Percentiles rank a stretch among this genome's conserved stretches.
phyloP scores from a whole-genome alignment of 2,888 invertebrate genomes.

The Lottia gigantea region DNA sequence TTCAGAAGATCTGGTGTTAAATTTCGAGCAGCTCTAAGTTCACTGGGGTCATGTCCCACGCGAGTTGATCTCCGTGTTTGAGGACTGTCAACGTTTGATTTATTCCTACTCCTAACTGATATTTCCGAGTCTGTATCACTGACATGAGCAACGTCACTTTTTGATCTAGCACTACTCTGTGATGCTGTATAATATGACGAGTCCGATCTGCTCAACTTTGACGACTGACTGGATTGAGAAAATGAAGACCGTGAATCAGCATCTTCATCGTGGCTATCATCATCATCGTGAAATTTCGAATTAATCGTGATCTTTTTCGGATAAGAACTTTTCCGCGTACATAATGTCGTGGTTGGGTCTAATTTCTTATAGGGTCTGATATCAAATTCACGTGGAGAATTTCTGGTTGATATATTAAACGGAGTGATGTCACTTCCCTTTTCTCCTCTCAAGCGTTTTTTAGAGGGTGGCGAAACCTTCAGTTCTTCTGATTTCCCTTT shows the following conservation, averaged over 20 bases:
- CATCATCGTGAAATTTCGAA: not conserved
- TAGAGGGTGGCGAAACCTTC: not conserved
- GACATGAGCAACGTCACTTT: not conserved
- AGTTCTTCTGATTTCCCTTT: not conserved
- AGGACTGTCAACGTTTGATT: not conserved
- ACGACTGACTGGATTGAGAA: not conserved
- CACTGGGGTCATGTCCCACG: not conserved
- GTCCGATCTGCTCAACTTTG: not conserved
- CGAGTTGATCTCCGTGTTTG: not conserved
- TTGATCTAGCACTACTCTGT: not conserved
- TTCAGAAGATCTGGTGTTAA: not conserved
- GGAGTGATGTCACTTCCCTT: not conserved
- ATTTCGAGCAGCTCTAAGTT: not conserved
- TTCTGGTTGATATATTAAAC: conserved; percentile 45
- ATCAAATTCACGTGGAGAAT: conserved; percentile 42
- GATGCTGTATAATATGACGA: not conserved
- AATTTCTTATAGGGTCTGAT: conserved; percentile 32
- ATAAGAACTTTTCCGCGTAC: conserved; percentile 31
- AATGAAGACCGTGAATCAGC: not conserved
- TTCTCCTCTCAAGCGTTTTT: not conserved
- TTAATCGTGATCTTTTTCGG: conserved; percentile 18
- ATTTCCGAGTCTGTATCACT: not conserved
- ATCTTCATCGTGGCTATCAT: not conserved
- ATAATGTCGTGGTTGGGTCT: conserved; percentile 25
- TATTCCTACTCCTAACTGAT: not conserved